Evolutionary conservation across 2,888 invertebrate genomes (phyloP).

Genomic region (Cyclophora punctaria): DNA sequence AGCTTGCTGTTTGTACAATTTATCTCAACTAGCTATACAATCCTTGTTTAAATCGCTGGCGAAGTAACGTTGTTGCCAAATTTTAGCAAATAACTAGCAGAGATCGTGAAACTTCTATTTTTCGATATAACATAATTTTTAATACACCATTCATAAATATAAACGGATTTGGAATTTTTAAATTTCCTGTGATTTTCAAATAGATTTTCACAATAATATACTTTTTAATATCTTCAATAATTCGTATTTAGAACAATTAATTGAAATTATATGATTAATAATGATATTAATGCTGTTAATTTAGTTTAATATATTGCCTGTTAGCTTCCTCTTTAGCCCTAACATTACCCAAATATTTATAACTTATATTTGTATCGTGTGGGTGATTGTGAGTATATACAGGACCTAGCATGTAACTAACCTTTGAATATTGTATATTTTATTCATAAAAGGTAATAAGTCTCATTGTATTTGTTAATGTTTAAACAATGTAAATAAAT

Average conservation of each 20-base stretch:
- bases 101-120: slow-evolving; percentile 32
- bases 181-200: not conserved
- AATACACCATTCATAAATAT: not conserved
- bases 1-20: not conserved
- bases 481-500: slow-evolving; percentile 50
- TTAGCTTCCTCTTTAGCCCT: slow-evolving; percentile 28
- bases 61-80: slow-evolving; percentile 49
- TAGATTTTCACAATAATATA: not conserved
- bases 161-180: not conserved
- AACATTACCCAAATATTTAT: slow-evolving; percentile 3
- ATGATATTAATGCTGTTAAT: slow-evolving; percentile 5
- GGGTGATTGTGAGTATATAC: slow-evolving; percentile 36
- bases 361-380: slow-evolving; percentile 24
- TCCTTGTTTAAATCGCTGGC: slow-evolving; percentile 13
- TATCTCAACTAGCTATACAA: slow-evolving; percentile 10
- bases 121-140: slow-evolving; percentile 30
- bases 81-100: slow-evolving; percentile 33
- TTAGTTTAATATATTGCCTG: slow-evolving; percentile 19
- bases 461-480: slow-evolving; percentile 37
- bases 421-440: slow-evolving; percentile 31
- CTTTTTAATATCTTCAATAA: not conserved
- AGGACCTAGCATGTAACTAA: slow-evolving; percentile 45
- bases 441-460: slow-evolving; percentile 26
- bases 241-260: not conserved
- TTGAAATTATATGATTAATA: not conserved